Conservation (phyloP, 2,113 vertebrate species). For the Ascaphus truei region DNA sequence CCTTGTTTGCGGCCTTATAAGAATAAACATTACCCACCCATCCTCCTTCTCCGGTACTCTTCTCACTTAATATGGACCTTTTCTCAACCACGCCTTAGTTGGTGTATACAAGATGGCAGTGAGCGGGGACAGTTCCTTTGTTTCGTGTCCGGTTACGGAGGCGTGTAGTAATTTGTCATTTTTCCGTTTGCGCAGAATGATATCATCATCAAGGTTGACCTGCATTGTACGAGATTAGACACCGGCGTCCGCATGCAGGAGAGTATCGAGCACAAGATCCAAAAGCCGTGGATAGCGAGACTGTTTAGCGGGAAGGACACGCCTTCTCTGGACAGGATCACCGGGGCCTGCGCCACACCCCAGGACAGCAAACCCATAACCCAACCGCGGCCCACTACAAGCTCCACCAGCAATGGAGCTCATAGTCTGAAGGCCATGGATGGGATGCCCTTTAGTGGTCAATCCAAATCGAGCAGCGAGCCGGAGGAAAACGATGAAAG, state of each 20-base stretch:
- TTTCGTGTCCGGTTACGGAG: no score
- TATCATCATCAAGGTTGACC: slow-evolving; percentile 65
- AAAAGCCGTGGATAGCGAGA: slow-evolving; percentile 63
- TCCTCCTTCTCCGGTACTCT: no score
- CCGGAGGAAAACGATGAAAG: slow-evolving; percentile 80
- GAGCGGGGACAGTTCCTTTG: no score
- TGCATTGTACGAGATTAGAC: slow-evolving; percentile 62
- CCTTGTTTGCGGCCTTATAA: no score
- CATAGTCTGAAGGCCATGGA: slow-evolving; percentile 52
- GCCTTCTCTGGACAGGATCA: background rate
- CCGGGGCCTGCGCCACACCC: background rate
- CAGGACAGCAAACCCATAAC: no score
- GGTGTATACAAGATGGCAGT: no score
- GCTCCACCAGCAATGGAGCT: slow-evolving; percentile 22
- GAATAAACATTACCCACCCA: no score
- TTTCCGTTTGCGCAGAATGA: slow-evolving; percentile 51
- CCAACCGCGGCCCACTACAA: background rate
- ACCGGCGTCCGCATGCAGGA: slow-evolving; percentile 59
- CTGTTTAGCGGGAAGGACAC: slow-evolving; percentile 46
- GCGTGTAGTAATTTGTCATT: background rate
- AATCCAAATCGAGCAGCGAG: slow-evolving; percentile 53
- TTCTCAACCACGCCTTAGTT: no score
- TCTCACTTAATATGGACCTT: no score
- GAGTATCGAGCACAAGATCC: slow-evolving; percentile 56
- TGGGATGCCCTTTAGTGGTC: slow-evolving; percentile 41